Base-by-base conservation (phyloP, 2,797 vertebrate genomes). In the Apogon talboti region DNA sequence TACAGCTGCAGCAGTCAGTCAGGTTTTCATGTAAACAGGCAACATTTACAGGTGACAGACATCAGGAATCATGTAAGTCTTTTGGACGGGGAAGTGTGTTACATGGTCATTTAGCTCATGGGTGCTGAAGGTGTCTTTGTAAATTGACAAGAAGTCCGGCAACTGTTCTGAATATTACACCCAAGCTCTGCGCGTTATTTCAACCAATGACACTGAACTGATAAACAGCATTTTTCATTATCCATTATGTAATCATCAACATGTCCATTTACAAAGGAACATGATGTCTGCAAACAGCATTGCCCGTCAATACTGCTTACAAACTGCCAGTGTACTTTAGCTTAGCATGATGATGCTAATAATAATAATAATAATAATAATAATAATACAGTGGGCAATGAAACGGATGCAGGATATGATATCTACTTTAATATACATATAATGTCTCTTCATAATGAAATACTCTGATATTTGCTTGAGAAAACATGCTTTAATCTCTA, bases 401-500 rank as follows among this genome's bases (percentile, higher is more conserved):
- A 79, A 80, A 74, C 53, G 16, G 45, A 82, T 71, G 64, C 57
- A 56, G 51, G 65, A 84, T 78, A 79, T 82, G 79, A 77, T 40
- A 67, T 78, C 63, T 82, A 71, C 41, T 75, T 79, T 69, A 58
- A 81, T 87, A 81, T 80, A 85, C 71, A 84, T 56, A 52, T 70
- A 82, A 78, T 73, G 82, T 74, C 52, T 81, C 63, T 84, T 81
- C 59, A 79, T n/a, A n/a, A n/a, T 87, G 79, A 89, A 89, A 88
- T 84, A 85, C 85, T 88, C 73, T 88, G 80, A 85, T 91, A 91
- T 80, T 85, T 78, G 84, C 82, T 78, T 71, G 80, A 77, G 84
- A 87, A 90, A 89, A 82, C 91, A 91, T 92, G 91, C 91, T 8
- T 83, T 66, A 82, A 58, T 84, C 75, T 84, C 71, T 91, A 90